Evolutionary conservation across 2,113 vertebrate species (phyloP).

Genomic region (Fukomys damarensis): DNA sequence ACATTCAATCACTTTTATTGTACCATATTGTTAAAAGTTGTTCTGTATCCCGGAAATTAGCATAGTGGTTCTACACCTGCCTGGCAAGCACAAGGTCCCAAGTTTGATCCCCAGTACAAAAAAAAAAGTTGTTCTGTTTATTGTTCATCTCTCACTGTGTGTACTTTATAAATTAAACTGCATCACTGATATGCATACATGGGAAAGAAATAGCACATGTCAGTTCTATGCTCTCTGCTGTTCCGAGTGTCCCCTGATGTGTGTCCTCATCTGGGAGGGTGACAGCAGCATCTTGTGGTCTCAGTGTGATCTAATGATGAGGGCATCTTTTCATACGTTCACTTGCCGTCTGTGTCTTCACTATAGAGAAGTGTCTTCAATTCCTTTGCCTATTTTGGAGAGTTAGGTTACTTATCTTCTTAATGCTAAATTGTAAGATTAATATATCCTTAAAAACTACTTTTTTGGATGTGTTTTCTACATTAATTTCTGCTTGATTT

Average conservation of each 20-base stretch:
- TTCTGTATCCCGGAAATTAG: too few species aligned
- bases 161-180: not conserved
- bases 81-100: too few species aligned
- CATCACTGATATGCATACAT: not conserved
- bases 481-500: not conserved
- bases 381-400: not conserved
- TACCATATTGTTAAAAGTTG: not conserved
- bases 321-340: not conserved
- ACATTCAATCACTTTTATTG: not conserved
- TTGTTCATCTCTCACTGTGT: not conserved
- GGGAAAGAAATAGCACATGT: not conserved
- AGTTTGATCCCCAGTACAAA: too few species aligned
- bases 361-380: not conserved
- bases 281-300: not conserved
- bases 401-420: not conserved
- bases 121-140: too few species aligned
- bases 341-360: not conserved
- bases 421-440: not conserved
- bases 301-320: not conserved
- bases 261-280: not conserved
- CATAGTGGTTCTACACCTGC: too few species aligned
- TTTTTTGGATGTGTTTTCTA: not conserved
- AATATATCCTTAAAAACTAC: not conserved
- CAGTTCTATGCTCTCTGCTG: not conserved
- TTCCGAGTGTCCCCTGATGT: not conserved